Base-by-base conservation (phyloP, 2,113 vertebrate species). In the Naja naja region DNA sequence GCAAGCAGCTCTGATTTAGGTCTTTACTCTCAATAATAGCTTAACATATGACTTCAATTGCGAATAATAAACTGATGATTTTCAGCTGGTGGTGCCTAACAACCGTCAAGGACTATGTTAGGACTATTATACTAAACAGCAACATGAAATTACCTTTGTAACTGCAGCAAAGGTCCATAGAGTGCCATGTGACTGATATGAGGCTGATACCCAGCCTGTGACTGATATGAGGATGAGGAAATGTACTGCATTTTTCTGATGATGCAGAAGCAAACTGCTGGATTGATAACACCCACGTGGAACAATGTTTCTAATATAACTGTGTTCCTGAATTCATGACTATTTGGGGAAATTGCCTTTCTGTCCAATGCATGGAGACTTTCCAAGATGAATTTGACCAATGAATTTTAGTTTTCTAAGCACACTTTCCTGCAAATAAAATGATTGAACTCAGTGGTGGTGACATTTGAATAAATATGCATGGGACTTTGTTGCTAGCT, bases 21-120 rank as follows among this genome's bases (percentile, higher is more conserved):
- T 47, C 91, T 93, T 85, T 90, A 88, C 39, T 85, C 88, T 85
- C 93, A 92, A 94, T 1, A 90, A 85, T 39, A n/a, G 64, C 9
- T 91, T 95, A 53, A 94, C 93, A 92, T 74, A 89, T 69, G 88
- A 92, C 53, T 86, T 89, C 86, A 87, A 86, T n/a, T 39, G 60
- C 27, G 45, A 34, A 27, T 6, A 91, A 94, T 93, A 93, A 94
- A 94, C 93, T 54, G 93, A 23, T 47, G 10, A 53, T 55, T 87
- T 89, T 92, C 56, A 69, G 94, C 34, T 90, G 87, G 56, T 93
- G 30, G 10, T 81, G 95, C 94, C 87, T 56, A 95, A 93, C 86
- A 94, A 94, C 64, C 95, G 91, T 95, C 94, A 94, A 55, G 93
- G 89, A 49, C 87, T 91, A 86, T 58, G 96, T 95, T 95, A 93